Base-by-base conservation (phyloP, 2,888 invertebrate genomes). In the Limnephilus rhombicus region DNA sequence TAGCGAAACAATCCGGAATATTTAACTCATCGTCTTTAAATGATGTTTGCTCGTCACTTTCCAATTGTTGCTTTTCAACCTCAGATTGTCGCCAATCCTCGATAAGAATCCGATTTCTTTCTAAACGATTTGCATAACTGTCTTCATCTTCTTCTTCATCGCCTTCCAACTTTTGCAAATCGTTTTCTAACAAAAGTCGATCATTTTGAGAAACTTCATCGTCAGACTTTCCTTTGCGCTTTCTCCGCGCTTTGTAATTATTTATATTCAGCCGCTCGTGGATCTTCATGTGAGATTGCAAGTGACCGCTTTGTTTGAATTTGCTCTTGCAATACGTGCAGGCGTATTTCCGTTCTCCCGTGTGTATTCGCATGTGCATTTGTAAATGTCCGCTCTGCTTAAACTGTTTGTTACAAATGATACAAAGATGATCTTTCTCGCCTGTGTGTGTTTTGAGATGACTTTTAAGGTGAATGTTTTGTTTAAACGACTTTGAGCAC, bases 231-330 rank as follows among this genome's bases (percentile, higher is more conserved):
- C 68, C 49, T 86, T 85, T 68, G 24, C 24, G 12, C 45, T 34
- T 90, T 83, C 11, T 85, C 53, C 49, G 82, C 9, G 9, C 37
- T 53, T 18, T 41, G 37, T 18, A 11, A 29, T 34, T 34, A 24
- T 81, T 81, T 29, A 68, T 81, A 24, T 85, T 85, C 7, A 45
- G 49, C 11, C 45, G 37, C 1, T 92, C 90, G 83, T 93, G 93
- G 13, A 86, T 85, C 91, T 93, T 93, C 89, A 91, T 49, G 85
- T 93, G 93, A 7, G 92, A 91, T 18, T 45, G 80, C 45, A 93
- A 86, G 68, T 93, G 93, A 18, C 93, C 93, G 80, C 93, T 93
- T 83, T 93, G 93, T 86, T 92, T 93, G 45, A 93, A 93, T 80
- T 92, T 90, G 93, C 93, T 92, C 11, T 82, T 83, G 80, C 93